Evolutionary conservation across 2,113 vertebrate species (phyloP), one percentile per base, ranked within the genome.

Genomic region (Electrona antarctica): DNA sequence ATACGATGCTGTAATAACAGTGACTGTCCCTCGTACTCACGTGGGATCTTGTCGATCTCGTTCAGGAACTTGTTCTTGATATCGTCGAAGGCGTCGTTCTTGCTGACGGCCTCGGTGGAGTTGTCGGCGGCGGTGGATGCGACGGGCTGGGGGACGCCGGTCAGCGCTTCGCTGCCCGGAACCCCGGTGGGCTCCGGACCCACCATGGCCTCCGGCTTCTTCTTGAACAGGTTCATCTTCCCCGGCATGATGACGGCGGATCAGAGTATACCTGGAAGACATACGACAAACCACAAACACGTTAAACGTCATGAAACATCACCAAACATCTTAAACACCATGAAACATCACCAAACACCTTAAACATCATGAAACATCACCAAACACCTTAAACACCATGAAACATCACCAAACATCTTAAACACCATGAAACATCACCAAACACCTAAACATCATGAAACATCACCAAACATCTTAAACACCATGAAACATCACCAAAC

Each of bases 61-160:
- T 97, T 98, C 85, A 97, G 94, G 81, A 98, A 96, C 87, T 97
- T 97, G 70, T 97, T 96, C 87, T 93, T 96, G 80, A 98, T 87
- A 76, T 95, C 92, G 63, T 95, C 92, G 3, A 97, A 95, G 87
- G 92, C 84, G 78, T 97, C 95, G 57, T 95, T 95, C 89, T 94
- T 94, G 89, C 83, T 92, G 87, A 94, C 92, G 0, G 90, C 92
- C 0, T 80, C 92, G 0, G 97, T 98, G 79, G 95, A 89, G 86
- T 97, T 98, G 52, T 95, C 95, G 3, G 75, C 50, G 0, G 89
- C 82, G 69, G 92, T 89, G 61, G 89, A 68, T 4, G 88, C 87
- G n/a, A 85, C 87, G 0, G 91, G 90, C 47, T 89, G 89, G 0
- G 88, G 89, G 76, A 90, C 77, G 88, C 89, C 81, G 8, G 90